Conservation (phyloP, 2,888 invertebrate species). For the Clitarchus hookeri region DNA sequence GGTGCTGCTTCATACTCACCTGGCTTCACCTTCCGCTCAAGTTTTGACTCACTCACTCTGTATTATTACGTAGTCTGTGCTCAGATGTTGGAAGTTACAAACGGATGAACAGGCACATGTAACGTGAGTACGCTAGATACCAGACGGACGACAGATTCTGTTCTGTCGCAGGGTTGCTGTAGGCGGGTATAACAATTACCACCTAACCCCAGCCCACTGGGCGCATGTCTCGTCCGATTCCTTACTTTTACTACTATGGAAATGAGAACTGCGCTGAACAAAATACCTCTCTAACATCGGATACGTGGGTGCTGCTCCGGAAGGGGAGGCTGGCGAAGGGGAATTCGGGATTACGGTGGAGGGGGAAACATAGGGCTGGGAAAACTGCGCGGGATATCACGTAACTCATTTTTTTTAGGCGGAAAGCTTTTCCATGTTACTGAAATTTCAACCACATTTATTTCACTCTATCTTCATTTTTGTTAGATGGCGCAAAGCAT, state of each 20-base stretch:
- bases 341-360: not conserved
- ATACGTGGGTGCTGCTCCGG: not conserved
- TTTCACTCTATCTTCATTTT: constrained; percentile 2
- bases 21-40: too few species aligned
- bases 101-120: not conserved
- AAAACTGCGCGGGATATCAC: not conserved
- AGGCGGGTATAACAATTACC: not conserved
- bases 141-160: not conserved
- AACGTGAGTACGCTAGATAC: too few species aligned
- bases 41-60: too few species aligned
- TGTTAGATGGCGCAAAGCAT: not conserved
- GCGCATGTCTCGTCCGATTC: not conserved
- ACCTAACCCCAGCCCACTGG: not conserved
- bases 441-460: not conserved
- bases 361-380: not conserved
- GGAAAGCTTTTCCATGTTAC: constrained; percentile 14
- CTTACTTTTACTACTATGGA: not conserved
- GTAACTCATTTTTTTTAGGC: constrained; percentile 5
- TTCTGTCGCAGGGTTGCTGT: not conserved
- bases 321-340: not conserved
- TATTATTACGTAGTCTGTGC: too few species aligned
- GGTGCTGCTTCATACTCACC: too few species aligned
- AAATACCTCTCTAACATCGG: not conserved
- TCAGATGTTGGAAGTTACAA: not conserved
- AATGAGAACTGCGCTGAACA: not conserved